Evolutionary conservation across 2,113 vertebrate genomes (phyloP).

Genomic region (Vanacampus margaritifer): DNA sequence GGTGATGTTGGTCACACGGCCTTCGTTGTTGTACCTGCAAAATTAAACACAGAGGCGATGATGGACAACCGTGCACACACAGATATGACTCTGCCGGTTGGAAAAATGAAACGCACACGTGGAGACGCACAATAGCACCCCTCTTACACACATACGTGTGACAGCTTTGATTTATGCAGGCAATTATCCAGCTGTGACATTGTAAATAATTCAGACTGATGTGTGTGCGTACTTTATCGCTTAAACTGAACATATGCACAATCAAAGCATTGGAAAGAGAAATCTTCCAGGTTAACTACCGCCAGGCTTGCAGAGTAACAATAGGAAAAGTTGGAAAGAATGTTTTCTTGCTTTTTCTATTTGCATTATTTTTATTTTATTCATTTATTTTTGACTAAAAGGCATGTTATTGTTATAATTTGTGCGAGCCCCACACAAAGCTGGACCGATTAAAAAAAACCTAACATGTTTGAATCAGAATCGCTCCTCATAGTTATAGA

Average conservation of each 20-base stretch:
- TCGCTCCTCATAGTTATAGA: not conserved
- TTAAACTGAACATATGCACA: slow-evolving; percentile 24
- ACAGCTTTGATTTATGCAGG: slow-evolving; percentile 67
- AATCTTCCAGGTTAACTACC: not conserved
- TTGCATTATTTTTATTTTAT: not conserved
- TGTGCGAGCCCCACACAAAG: not conserved
- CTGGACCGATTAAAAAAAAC: not conserved
- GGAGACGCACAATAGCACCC: not conserved
- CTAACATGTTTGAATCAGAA: not conserved
- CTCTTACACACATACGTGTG: slow-evolving; percentile 31
- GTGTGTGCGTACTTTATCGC: slow-evolving; percentile 15
- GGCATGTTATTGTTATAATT: not conserved
- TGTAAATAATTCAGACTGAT: slow-evolving; percentile 61
- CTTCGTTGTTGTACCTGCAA: slow-evolving; percentile 86
- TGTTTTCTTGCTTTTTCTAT: too few species aligned
- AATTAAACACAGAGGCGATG: slow-evolving; percentile 15
- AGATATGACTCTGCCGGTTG: slow-evolving; percentile 6
- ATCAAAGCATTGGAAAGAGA: slow-evolving; percentile 27
- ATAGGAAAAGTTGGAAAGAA: too few species aligned
- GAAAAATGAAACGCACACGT: slow-evolving; percentile 6
- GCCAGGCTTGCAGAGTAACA: not conserved
- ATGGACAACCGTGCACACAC: slow-evolving; percentile 3
- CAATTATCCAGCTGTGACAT: slow-evolving; percentile 67
- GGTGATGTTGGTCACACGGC: slow-evolving; percentile 90
- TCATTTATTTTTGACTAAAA: too few species aligned